Base-by-base conservation (phyloP, 2,888 invertebrate genomes). In the Hydraecia micacea region DNA sequence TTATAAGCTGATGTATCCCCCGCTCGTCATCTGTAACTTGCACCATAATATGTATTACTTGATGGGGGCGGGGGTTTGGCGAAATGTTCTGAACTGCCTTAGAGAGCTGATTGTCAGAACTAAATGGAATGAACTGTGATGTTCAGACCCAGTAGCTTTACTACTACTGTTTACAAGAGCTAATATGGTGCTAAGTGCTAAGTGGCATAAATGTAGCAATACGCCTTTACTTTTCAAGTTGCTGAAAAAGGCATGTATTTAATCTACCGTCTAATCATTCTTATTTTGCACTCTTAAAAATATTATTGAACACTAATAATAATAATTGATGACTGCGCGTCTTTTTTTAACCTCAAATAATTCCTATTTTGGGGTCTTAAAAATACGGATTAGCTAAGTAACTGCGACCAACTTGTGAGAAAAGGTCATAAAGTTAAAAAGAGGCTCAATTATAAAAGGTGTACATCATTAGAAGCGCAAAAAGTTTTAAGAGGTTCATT, bases 61-160 rank as follows among this genome's bases (percentile, higher is more conserved):
- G 95, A 95, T 95, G 95, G 92, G 94, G 95, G 94, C 92, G 93
- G 91, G 91, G 91, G 94, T 92, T 94, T 93, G 89, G 91, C 86
- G 89, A 93, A 95, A 94, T 93, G 94, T 93, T 94, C 92, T 92
- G 93, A 85, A 93, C 92, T 92, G 93, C 92, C 90, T 76, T 68
- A 80, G 80, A 79, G 84, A 82, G 84, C 86, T 94, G 95, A 95
- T 95, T 92, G 94, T 89, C 92, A 91, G 91, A 91, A 92, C 90
- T 90, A 91, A 91, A 90, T 88, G 89, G 86, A 85, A 91, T 88
- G 86, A 83, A 87, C 86, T 86, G 75, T 80, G 78, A 74, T 79
- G 73, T 66, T 72, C 74, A 21, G 42, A 63, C 77, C 68, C 55
- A 58, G 76, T 80, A 77, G 74, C 75, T 68, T 25, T 63, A n/a